Evolutionary conservation across 2,888 invertebrate species (phyloP).

Genomic region (Orchestes rusci): DNA sequence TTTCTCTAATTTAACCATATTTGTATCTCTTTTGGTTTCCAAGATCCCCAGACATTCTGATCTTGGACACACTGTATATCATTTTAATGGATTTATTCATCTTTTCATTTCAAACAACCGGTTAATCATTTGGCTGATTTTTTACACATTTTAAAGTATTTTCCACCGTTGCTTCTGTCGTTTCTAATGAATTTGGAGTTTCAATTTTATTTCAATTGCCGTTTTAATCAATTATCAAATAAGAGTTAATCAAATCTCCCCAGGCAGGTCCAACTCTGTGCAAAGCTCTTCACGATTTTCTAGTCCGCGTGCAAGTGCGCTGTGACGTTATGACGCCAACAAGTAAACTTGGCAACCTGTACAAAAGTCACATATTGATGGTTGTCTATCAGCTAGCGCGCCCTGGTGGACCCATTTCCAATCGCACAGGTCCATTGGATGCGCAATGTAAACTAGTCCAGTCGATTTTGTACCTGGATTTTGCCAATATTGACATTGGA

Average conservation of each 20-base stretch:
- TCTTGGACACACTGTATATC: no score
- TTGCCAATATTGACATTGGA: conserved; percentile 60
- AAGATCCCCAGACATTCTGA: no score
- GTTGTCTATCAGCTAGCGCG: conserved; percentile 66
- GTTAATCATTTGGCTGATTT: no score
- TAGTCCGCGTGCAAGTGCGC: conserved; percentile 60
- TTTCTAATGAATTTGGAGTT: not conserved
- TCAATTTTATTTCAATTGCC: no score
- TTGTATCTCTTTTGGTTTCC: no score
- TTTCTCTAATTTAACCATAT: no score
- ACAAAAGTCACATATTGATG: conserved; percentile 61
- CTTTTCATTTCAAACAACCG: no score
- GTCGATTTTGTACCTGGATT: conserved; percentile 57
- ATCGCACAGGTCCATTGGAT: conserved; percentile 63
- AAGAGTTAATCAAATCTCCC: conserved; percentile 7
- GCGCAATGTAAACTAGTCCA: conserved; percentile 67
- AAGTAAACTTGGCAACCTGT: conserved; percentile 48
- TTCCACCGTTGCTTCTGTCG: no score
- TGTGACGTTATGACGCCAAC: conserved; percentile 53
- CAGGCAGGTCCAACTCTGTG: conserved; percentile 73
- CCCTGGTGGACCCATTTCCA: conserved; percentile 55
- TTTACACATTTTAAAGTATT: no score
- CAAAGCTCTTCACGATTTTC: conserved; percentile 63
- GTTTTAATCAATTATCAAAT: no score
- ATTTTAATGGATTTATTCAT: no score